Conservation (phyloP, 37 sponge, comb jelly and placozoan species). For the Oopsacas minuta region DNA sequence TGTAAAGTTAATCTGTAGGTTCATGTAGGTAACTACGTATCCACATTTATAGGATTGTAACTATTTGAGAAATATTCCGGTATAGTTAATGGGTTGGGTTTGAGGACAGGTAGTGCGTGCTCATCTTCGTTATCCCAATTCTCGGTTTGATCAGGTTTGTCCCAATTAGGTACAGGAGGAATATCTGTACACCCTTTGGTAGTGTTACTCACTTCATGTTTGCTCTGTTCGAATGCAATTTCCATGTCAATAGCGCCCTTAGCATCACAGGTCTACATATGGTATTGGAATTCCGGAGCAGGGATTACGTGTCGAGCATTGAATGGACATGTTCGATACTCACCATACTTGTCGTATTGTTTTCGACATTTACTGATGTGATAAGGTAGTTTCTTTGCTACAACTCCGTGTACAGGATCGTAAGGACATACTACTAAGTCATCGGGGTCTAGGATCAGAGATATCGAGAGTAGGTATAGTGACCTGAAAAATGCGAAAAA, state of each 20-base stretch:
- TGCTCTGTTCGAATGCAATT: conserved; percentile 7
- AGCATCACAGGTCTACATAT: conserved; percentile 26
- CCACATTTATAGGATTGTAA: no score
- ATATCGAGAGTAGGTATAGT: background rate
- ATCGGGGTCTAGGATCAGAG: conserved; percentile 34
- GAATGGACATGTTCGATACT: conserved; percentile 44
- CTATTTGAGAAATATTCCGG: no score
- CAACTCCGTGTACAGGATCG: conserved; percentile 66
- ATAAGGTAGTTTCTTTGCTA: conserved; percentile 57
- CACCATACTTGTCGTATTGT: conserved; percentile 22
- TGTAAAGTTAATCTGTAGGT: no score
- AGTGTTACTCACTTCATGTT: background rate
- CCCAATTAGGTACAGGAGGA: background rate
- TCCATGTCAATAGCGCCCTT: conserved; percentile 1
- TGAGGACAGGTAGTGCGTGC: background rate
- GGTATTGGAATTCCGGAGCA: conserved; percentile 25
- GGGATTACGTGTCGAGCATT: conserved; percentile 53
- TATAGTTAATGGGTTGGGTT: background rate
- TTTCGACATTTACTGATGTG: conserved; percentile 72
- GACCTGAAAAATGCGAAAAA: no score
- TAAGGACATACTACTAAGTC: conserved; percentile 60
- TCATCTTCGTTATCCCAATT: background rate
- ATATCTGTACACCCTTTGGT: conserved; percentile 8
- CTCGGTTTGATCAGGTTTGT: background rate
- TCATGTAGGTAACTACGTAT: no score